These are phyloP conservation scores for Drosophila paracracens DNA, from an alignment of 2,888 invertebrate species.

Conservation along the genomic window DNA sequence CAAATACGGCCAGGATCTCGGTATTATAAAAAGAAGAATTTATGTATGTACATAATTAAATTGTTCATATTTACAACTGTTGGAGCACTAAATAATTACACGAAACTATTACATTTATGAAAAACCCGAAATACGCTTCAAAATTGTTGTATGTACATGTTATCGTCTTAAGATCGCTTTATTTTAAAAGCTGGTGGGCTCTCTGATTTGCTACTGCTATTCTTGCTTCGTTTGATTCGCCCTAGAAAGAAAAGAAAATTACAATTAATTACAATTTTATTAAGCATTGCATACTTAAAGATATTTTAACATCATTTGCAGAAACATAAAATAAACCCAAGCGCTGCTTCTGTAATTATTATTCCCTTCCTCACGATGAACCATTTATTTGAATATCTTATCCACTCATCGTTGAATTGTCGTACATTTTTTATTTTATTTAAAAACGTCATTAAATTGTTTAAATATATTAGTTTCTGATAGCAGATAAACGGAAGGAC, in stretches of 20 bases:
- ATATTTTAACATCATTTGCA: not conserved
- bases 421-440: not conserved
- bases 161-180: slow-evolving; percentile 82
- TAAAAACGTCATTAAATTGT: not conserved
- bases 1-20: not conserved
- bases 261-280: not conserved
- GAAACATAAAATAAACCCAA: not conserved
- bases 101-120: slow-evolving; percentile 39
- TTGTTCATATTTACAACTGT: slow-evolving; percentile 44
- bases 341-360: not conserved
- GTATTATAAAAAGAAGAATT: not conserved
- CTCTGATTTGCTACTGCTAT: slow-evolving; percentile 98
- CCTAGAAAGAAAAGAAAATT: slow-evolving; percentile 85
- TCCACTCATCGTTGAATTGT: not conserved
- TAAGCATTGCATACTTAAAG: not conserved
- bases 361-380: not conserved
- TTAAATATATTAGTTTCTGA: not conserved
- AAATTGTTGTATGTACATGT: slow-evolving; percentile 46
- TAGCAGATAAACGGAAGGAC: not conserved
- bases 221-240: slow-evolving; percentile 97
- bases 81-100: slow-evolving; percentile 64
- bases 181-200: slow-evolving; percentile 98
- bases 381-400: not conserved
- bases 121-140: slow-evolving; percentile 38
- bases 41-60: slow-evolving; percentile 6